These are phyloP conservation scores for Yoshiicerus persimilis DNA, from an alignment of 1,140 invertebrate genomes.

Conservation along the genomic window DNA sequence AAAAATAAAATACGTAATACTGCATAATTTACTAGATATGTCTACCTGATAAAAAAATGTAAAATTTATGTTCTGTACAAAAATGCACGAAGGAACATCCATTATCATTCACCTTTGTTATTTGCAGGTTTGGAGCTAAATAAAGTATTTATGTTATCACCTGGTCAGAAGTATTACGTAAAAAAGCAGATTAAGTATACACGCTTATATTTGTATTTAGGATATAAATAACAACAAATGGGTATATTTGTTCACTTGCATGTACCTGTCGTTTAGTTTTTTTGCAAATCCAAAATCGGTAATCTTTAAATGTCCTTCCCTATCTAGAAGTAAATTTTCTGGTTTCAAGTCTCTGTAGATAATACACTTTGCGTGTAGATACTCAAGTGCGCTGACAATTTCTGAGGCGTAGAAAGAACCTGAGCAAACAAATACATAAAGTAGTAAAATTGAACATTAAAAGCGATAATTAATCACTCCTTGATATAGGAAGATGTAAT, in stretches of 20 bases:
- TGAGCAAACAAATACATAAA: constrained; percentile 51
- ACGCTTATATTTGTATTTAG: too few species aligned
- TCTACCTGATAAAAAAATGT: too few species aligned
- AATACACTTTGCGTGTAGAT: constrained; percentile 83
- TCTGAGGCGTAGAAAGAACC: constrained; percentile 91
- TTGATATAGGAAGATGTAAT: background rate
- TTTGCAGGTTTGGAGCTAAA: too few species aligned
- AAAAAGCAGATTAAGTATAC: too few species aligned
- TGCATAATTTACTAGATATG: too few species aligned
- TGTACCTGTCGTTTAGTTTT: constrained; percentile 76
- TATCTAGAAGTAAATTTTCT: constrained; percentile 88
- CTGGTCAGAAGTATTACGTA: too few species aligned
- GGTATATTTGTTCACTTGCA: background rate
- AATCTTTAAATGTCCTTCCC: constrained; percentile 91
- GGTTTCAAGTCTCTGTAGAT: constrained; percentile 75
- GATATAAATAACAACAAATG: background rate
- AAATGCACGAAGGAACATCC: too few species aligned
- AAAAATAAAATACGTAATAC: too few species aligned
- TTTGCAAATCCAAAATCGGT: constrained; percentile 98
- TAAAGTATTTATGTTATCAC: too few species aligned
- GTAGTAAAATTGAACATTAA: background rate
- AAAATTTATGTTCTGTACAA: too few species aligned
- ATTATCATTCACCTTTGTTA: too few species aligned
- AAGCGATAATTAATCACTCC: background rate
- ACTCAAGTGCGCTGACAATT: constrained; percentile 90